phyloP scores from a whole-genome alignment of 37 sponge, comb jelly and placozoan species.

The Tethya wilhelma region DNA sequence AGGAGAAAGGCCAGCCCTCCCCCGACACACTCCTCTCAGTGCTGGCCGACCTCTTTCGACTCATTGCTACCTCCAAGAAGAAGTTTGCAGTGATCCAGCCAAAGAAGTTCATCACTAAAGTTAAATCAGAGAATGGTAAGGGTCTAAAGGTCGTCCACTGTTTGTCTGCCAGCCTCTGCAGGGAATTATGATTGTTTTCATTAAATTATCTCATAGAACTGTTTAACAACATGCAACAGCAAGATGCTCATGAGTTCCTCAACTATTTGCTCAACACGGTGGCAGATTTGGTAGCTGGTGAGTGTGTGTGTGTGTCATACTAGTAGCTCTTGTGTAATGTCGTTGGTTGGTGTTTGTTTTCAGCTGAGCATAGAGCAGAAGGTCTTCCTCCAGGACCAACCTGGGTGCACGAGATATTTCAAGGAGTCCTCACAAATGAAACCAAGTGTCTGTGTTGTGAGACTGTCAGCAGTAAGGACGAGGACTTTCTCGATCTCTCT shows the following conservation, averaged over 20 bases:
- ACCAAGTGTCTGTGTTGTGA: conserved; percentile 96
- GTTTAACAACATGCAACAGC: conserved; percentile 94
- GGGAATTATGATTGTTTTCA: background rate
- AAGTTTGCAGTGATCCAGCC: conserved; percentile 58
- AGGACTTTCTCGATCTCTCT: conserved; percentile 95
- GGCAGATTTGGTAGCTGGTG: conserved; percentile 81
- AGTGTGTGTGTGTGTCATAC: background rate
- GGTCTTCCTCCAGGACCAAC: conserved; percentile 37
- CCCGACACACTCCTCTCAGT: conserved; percentile 80
- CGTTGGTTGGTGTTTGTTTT: background rate
- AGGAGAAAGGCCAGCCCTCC: conserved; percentile 16
- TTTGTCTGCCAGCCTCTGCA: background rate
- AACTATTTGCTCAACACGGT: conserved; percentile 97
- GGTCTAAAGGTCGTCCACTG: background rate
- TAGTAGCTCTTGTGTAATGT: background rate
- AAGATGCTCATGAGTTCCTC: conserved; percentile 99
- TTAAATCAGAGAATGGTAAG: conserved; percentile 90
- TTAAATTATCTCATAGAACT: conserved; percentile 34
- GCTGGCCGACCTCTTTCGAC: conserved; percentile 85
- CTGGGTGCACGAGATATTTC: conserved; percentile 93
- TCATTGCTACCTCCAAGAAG: conserved; percentile 60
- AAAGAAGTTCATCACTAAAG: conserved; percentile 62
- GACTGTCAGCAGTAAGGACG: conserved; percentile 91
- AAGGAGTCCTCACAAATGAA: conserved; percentile 93
- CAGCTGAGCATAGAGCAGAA: conserved; percentile 27